Evolutionary conservation across 2,888 invertebrate genomes (phyloP), one percentile per base, ranked within the genome.

Genomic region (Dasypogon diadema): DNA sequence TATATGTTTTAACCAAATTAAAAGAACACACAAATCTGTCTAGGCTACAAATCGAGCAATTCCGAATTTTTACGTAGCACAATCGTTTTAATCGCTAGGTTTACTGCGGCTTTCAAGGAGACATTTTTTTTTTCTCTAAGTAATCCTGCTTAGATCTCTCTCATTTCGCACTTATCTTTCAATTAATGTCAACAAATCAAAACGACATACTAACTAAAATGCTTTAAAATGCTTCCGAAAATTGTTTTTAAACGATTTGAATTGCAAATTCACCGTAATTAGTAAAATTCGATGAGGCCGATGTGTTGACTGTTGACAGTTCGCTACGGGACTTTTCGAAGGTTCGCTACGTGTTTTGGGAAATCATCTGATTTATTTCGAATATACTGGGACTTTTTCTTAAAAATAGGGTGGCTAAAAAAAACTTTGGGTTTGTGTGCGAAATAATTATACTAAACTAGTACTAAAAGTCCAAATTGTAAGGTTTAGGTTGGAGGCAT

Each of bases 231-330:
- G 8, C 8, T 42, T 12, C n/a, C 2, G 6, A 3, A 12, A 42
- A 12, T 12, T 12, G n/a, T 42, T 42, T 6, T 42, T 3, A 3
- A 42, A 42, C 2, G n/a, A 12, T 42, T 30, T 30, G 3, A 30
- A 30, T 8, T 3, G 8, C 3, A 30, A 8, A 30, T 42, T 42
- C 42, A 12, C 42, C 42, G 42, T 42, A 12, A 12, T 42, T 2
- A 42, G n/a, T 12, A 42, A 42, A 42, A 42, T 42, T 42, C 42
- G 42, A 6, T 42, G 6, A 12, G 12, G n/a, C 42, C 8, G 42
- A 42, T 42, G 3, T n/a, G n/a, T n/a, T n/a, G n/a, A n/a, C 42
- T 63, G 37, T 65, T 65, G 65, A 65, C 65, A 48, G 65, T 46
- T 65, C n/a, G 65, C 65, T n/a, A 37, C 8, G 42, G 8, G 8